Percentiles rank a stretch among this genome's conserved stretches.
Conservation (phyloP, 1,140 invertebrate species). For the Orius insidiosus region DNA sequence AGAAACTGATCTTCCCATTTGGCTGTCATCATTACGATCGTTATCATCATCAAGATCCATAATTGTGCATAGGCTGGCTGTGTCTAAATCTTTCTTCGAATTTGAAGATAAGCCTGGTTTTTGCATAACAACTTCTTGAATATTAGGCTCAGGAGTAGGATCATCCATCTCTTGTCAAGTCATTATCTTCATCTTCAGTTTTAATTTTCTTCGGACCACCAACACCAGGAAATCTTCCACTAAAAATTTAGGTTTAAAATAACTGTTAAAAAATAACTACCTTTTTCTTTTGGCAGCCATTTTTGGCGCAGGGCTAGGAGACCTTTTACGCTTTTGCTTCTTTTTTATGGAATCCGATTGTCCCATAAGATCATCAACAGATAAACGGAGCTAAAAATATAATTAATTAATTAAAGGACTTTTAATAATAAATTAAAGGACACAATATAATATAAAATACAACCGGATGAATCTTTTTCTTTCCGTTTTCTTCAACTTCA, state of each 20-base stretch:
- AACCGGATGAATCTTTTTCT: slow-evolving; percentile 51
- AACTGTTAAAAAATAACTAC: slow-evolving; percentile 29
- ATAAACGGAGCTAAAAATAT: slow-evolving; percentile 40
- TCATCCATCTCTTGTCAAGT: slow-evolving; percentile 77
- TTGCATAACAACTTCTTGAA: slow-evolving; percentile 58
- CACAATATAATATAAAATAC: neutral
- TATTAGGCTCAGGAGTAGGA: slow-evolving; percentile 53
- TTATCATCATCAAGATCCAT: slow-evolving; percentile 54
- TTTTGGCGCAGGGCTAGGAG: slow-evolving; percentile 68
- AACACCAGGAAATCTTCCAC: slow-evolving; percentile 39
- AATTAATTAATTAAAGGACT: no score
- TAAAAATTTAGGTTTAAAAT: no score
- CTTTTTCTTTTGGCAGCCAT: slow-evolving; percentile 69
- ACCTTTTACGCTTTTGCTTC: slow-evolving; percentile 69
- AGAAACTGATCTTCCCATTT: slow-evolving; percentile 34
- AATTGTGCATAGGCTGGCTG: slow-evolving; percentile 50
- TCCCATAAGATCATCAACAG: slow-evolving; percentile 63
- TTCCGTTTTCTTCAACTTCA: slow-evolving; percentile 73
- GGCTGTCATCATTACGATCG: slow-evolving; percentile 34
- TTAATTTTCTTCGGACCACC: slow-evolving; percentile 38
- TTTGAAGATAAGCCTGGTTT: slow-evolving; percentile 19
- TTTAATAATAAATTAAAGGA: neutral
- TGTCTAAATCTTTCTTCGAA: slow-evolving; percentile 52
- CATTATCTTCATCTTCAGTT: slow-evolving; percentile 46
- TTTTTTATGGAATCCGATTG: slow-evolving; percentile 36